Evolutionary conservation across 2,797 vertebrate species (phyloP).

Genomic region (Pitangus sulphuratus): DNA sequence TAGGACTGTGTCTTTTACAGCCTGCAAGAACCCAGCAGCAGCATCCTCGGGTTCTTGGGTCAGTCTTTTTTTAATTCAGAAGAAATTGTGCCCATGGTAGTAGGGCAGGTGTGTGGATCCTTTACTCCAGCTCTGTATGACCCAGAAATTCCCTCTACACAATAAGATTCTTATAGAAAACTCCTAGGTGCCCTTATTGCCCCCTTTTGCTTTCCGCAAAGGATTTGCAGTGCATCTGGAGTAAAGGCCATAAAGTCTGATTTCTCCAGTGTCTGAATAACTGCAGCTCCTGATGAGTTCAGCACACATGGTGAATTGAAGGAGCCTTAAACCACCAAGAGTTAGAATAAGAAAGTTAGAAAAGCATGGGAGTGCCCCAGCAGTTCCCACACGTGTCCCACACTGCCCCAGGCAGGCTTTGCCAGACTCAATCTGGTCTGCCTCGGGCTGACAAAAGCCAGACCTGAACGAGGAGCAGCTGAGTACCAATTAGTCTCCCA

Average conservation of each 20-base stretch:
- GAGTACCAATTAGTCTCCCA: neutral
- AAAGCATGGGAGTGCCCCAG: neutral
- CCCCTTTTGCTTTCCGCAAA: neutral
- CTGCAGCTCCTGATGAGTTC: neutral
- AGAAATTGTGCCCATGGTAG: neutral
- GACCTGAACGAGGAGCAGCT: neutral
- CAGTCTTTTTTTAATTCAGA: neutral
- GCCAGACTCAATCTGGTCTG: neutral
- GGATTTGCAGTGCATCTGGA: neutral
- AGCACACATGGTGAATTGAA: neutral
- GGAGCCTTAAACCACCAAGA: neutral
- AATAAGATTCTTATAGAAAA: neutral
- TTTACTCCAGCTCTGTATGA: neutral
- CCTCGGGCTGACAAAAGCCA: neutral
- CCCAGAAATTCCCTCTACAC: neutral
- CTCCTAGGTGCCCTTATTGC: neutral
- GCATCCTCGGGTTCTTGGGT: neutral
- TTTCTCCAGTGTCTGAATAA: neutral
- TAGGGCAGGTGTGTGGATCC: fast-evolving
- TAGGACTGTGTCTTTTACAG: neutral
- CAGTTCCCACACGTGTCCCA: fast-evolving
- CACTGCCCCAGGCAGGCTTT: neutral
- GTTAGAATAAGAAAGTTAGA: neutral
- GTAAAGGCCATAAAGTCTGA: neutral
- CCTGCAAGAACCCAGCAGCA: neutral